Evolutionary conservation across 2,113 vertebrate species (phyloP), one percentile per base, ranked within the genome.

Genomic region (Opisthocomus hoazin): DNA sequence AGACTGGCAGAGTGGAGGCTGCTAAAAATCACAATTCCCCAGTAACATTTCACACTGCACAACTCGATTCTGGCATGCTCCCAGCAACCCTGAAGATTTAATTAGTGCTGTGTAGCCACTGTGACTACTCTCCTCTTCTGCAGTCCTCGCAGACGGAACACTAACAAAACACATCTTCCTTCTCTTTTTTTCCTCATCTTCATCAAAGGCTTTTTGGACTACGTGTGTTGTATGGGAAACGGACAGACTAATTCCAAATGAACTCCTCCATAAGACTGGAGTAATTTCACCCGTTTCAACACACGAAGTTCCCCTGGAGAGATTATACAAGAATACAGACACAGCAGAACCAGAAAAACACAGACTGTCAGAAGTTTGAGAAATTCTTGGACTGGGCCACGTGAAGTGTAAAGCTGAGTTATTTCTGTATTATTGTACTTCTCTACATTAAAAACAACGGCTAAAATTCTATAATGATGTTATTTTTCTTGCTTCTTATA

Each of bases 61-160:
- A 50, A 79, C 92, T 81, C 6, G 14, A 71, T 81, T 64, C 92
- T 96, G 96, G 94, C 92, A 19, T 1, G 21, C 53, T 48, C 75
- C 94, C 89, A 96, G 94, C 94, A 93, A 37, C 90, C 90, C 92
- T 87, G 84, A 96, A 95, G 90, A 96, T 92, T 91, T 90, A 95
- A 96, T 96, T 96, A 96, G 92, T 84, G 89, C 95, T 89, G 89
- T 70, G 92, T 87, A 97, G 85, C 88, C 95, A 94, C 94, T 76
- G 86, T 94, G 93, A 94, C 92, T 90, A 17, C 70, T 77, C 88
- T 66, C 88, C 64, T 94, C 76, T 88, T 87, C 95, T 89, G 69
- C 94, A 84, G 88, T 24, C 92, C 80, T 48, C n/a, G 4, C 90
- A 95, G 86, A 97, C 93, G 86, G 90, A 90, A 90, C 82, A 89